Percentiles rank a stretch among this genome's conserved stretches.
Evolutionary conservation across 2,888 invertebrate genomes (phyloP).

Genomic region (Zele albiditarsus): DNA sequence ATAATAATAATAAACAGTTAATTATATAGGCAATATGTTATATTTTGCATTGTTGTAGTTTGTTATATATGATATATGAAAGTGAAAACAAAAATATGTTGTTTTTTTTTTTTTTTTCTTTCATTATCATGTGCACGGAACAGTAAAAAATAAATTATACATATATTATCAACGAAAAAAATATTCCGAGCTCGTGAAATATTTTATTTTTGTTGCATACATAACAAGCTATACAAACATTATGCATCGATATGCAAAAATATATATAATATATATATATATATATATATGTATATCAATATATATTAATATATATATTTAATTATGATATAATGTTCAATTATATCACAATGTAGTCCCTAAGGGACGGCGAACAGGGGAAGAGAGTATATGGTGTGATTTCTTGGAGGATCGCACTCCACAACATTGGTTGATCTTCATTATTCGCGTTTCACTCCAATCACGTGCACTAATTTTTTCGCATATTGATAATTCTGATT

Average conservation of each 20-base stretch:
- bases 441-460: constrained; percentile 5
- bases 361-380: constrained; percentile 63
- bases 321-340: constrained; percentile 37
- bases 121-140: constrained; percentile 34
- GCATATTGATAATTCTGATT: neutral
- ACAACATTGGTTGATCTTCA: constrained; percentile 43
- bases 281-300: constrained; percentile 36
- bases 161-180: constrained; percentile 40
- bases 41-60: constrained; percentile 44
- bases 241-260: constrained; percentile 52
- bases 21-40: constrained; percentile 22
- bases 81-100: constrained; percentile 1
- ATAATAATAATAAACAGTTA: constrained; percentile 37
- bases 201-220: constrained; percentile 40
- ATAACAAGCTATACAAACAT: constrained; percentile 54
- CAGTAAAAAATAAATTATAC: constrained; percentile 19
- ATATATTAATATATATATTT: constrained; percentile 36
- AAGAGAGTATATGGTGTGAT: constrained; percentile 47
- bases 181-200: constrained; percentile 46
- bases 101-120: constrained; percentile 16
- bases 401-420: constrained; percentile 66
- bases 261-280: constrained; percentile 44
- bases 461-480: constrained; percentile 15
- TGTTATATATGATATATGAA: constrained; percentile 42
- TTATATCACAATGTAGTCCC: constrained; percentile 59